Conservation (phyloP, 92 coral and sea anemone species). For the Scolanthus callimorphus region DNA sequence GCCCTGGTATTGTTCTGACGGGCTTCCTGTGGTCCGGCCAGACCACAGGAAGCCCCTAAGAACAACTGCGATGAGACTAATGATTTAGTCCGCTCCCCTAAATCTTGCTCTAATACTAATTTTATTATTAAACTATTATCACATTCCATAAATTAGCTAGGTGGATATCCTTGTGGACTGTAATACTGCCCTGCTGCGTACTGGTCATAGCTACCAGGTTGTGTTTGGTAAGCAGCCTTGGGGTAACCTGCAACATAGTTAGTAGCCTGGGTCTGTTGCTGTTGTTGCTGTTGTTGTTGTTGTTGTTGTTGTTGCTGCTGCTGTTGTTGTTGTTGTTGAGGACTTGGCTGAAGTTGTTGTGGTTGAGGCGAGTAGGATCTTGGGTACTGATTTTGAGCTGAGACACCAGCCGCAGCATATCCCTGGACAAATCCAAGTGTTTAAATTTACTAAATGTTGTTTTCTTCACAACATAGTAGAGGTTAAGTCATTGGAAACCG, state of each 20-base stretch:
- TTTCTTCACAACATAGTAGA: too few relatives aligned
- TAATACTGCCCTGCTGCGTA: conserved; percentile 29
- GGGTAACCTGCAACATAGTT: conserved; percentile 21
- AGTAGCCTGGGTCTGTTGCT: conserved; percentile 20
- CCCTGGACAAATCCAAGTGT: too few relatives aligned
- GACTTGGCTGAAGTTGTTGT: conserved; percentile 27
- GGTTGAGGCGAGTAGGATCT: conserved; percentile 26
- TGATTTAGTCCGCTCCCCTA: too few relatives aligned
- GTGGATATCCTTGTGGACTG: background rate
- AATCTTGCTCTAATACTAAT: too few relatives aligned
- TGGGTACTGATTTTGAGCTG: background rate
- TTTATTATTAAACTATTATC: too few relatives aligned
- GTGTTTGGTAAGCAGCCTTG: conserved; percentile 20
- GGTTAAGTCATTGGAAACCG: too few relatives aligned
- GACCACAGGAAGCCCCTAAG: too few relatives aligned
- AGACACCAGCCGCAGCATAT: background rate
- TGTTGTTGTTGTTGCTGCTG: background rate
- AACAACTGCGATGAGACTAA: too few relatives aligned
- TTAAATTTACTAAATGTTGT: too few relatives aligned
- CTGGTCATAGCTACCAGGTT: background rate
- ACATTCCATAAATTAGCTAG: too few relatives aligned
- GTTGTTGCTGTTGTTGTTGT: conserved; percentile 39
- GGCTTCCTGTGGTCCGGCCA: too few relatives aligned
- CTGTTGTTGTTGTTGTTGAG: conserved; percentile 42
- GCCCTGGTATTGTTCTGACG: too few relatives aligned